phyloP scores from a whole-genome alignment of 2,888 invertebrate species.

The Syrista parreyssii region DNA sequence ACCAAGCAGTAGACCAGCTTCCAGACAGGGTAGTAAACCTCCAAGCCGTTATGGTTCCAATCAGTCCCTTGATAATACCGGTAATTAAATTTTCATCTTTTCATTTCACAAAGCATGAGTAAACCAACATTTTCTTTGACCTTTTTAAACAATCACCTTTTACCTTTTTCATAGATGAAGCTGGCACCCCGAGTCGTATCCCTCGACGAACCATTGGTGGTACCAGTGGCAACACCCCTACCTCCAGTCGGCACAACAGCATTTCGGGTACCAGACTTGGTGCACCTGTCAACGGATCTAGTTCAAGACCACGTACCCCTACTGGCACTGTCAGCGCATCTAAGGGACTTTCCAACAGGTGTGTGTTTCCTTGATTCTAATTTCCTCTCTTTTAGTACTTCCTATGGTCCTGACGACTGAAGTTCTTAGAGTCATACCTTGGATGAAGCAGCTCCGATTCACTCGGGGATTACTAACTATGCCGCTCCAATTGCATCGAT shows the following conservation, averaged over 20 bases:
- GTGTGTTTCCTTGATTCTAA: constrained; percentile 37
- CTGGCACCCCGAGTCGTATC: constrained; percentile 83
- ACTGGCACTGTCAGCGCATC: constrained; percentile 83
- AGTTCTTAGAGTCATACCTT: constrained; percentile 31
- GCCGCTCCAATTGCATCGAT: constrained; percentile 44
- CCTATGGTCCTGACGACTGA: not conserved
- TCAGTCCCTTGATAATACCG: constrained; percentile 89
- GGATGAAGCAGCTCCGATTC: not conserved
- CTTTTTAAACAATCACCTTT: not conserved
- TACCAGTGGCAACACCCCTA: constrained; percentile 71
- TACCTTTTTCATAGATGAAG: constrained; percentile 71
- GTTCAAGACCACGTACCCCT: constrained; percentile 78
- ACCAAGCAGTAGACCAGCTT: constrained; percentile 87
- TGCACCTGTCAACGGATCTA: constrained; percentile 72
- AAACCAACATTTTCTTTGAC: not conserved
- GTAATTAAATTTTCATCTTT: constrained; percentile 63
- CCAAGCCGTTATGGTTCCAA: constrained; percentile 94
- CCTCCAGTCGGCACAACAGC: constrained; percentile 71
- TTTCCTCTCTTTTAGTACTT: not conserved
- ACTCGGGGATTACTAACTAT: not conserved
- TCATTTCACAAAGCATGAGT: not conserved
- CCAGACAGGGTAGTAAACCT: constrained; percentile 89
- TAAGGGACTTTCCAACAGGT: constrained; percentile 77
- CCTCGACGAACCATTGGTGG: constrained; percentile 77
- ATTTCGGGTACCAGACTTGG: constrained; percentile 72